Evolutionary conservation across 2,888 invertebrate genomes (phyloP).

Genomic region (Drosophila nr. perissopoda): DNA sequence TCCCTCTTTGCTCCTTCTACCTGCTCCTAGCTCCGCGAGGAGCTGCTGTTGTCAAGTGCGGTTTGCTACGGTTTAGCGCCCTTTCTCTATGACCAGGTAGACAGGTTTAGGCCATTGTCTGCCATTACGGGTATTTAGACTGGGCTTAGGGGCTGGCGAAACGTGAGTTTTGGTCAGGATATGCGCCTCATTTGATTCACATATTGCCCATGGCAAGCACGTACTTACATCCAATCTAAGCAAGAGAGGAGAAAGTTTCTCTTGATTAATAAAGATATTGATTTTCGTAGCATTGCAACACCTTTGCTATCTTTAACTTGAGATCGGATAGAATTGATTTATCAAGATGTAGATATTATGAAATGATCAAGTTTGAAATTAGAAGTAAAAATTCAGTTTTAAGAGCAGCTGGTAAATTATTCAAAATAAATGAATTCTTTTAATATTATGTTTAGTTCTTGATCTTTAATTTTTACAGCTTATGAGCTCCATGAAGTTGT

Average conservation of each 20-base stretch:
- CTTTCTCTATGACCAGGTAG: constrained; percentile 47
- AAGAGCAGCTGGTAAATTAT: background rate
- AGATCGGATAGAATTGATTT: constrained; percentile 31
- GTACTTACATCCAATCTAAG: constrained; percentile 31
- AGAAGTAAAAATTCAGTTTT: background rate
- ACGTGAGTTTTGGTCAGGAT: constrained; percentile 59
- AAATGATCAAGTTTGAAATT: background rate
- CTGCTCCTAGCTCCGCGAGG: background rate
- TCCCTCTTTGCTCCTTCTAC: constrained; percentile 13
- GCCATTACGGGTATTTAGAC: constrained; percentile 21
- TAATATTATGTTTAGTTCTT: background rate
- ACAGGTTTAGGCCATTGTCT: constrained; percentile 1
- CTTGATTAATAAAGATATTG: constrained; percentile 16
- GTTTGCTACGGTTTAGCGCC: constrained; percentile 65
- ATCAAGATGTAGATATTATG: background rate
- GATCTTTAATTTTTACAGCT: no score
- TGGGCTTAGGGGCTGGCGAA: constrained; percentile 17
- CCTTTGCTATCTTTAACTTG: constrained; percentile 34
- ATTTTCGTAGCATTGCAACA: constrained; percentile 2
- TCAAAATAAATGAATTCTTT: background rate
- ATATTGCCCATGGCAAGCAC: constrained; percentile 48
- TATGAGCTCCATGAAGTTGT: no score
- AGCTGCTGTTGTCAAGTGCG: constrained; percentile 69
- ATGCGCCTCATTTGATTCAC: constrained; percentile 52
- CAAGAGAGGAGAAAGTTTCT: background rate